Base-by-base conservation (phyloP, 2,888 invertebrate species). In the Noctua janthina region DNA sequence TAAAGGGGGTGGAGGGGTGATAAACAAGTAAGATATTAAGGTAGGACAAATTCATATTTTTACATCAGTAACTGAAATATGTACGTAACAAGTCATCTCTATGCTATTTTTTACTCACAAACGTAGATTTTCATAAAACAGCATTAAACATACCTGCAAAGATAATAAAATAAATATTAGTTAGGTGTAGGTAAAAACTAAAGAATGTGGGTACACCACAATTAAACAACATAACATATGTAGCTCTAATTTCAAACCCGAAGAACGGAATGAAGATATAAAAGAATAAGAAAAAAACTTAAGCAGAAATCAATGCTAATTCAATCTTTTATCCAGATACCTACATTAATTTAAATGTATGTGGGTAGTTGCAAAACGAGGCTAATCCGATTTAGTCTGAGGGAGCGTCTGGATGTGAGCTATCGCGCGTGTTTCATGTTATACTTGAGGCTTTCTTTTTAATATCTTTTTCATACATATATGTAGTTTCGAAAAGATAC, bases 111-210 rank as follows among this genome's bases (percentile, higher is more conserved):
- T 13, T 73, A 87, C 85, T 87, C 49, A 87, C 75, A 59, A 39
- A 10, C 0, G 46, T 4, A 51, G 39, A 59, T 13, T 39, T 68
- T 35, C 56, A 0, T 56, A n/a, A 81, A 87, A 56, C 68, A 7
- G 49, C 29, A 74, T 29, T 29, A 0, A 67, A 86, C 87, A 59
- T 87, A 87, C 88, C 88, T 88, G 86, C 54, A 87, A 87, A 78
- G 17, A 88, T 1, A 78, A 13, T 79, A 68, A 78, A 72, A 68
- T 0, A 23, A 17, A 39, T 17, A 73, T 69, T 20, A 70, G 15
- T 54, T 39, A 13, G 6, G 3, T n/a, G n/a, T n/a, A 29, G 39
- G 4, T n/a, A n/a, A 70, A 43, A 70, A 59, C 23, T 35, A 46
- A 43, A 62, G 0, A 73, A 49, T 0, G 4, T 64, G 10, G 39